phyloP scores from a whole-genome alignment of 2,888 invertebrate species.

The Oscheius myriophilus region DNA sequence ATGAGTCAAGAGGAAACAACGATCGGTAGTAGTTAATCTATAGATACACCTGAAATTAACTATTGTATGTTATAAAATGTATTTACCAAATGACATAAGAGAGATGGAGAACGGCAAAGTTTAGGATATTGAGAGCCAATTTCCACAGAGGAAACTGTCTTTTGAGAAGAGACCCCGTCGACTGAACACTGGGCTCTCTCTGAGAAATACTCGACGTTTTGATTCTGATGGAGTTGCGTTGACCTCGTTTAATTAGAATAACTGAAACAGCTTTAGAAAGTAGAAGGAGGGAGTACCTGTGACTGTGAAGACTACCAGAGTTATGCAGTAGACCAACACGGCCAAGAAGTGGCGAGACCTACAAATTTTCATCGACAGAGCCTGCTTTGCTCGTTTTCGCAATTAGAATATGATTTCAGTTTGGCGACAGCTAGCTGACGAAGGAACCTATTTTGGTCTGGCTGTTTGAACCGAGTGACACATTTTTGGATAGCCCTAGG shows the following conservation, averaged over 20 bases:
- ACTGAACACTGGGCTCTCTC: constrained; percentile 19
- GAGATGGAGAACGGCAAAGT: constrained; percentile 63
- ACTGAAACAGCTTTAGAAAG: neutral
- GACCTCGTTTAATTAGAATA: constrained; percentile 45
- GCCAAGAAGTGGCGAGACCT: constrained; percentile 12
- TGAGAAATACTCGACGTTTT: constrained; percentile 41
- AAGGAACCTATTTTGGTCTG: no score
- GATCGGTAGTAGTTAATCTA: constrained; percentile 22
- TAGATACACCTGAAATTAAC: constrained; percentile 41
- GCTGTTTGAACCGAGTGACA: no score
- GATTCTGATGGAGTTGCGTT: constrained; percentile 31
- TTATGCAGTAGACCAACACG: constrained; percentile 18
- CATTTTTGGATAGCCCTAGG: no score
- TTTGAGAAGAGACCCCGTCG: neutral
- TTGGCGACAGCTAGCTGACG: no score
- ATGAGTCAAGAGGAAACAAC: constrained; percentile 57
- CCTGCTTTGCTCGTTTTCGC: no score
- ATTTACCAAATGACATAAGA: constrained; percentile 63
- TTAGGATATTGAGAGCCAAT: constrained; percentile 62
- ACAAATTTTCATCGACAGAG: no score
- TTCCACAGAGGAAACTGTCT: constrained; percentile 64
- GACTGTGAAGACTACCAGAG: constrained; percentile 13
- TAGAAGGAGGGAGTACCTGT: constrained; percentile 1
- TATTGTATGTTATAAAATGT: constrained; percentile 36
- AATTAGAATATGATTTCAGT: no score